Evolutionary conservation across 2,888 invertebrate species (phyloP).

Genomic region (Rhabditophanes sp.): DNA sequence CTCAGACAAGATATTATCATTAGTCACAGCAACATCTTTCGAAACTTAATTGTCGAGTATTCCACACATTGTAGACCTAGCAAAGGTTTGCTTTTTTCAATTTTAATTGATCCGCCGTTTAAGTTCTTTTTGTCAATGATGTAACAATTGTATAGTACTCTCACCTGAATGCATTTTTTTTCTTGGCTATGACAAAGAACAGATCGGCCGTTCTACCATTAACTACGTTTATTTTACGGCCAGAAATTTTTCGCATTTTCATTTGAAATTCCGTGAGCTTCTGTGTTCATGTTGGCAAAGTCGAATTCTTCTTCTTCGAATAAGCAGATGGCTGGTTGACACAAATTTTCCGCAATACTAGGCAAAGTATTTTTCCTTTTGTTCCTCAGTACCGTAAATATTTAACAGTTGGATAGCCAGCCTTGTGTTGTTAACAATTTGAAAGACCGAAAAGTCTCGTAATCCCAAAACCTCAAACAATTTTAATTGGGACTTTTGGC

Average conservation of each 20-base stretch:
- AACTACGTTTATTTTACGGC: constrained; percentile 24
- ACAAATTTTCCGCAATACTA: constrained; percentile 13
- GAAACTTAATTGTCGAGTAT: constrained; percentile 17
- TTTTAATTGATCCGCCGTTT: too few species aligned
- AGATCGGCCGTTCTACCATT: constrained; percentile 31
- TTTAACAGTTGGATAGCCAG: constrained; percentile 18
- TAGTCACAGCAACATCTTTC: constrained; percentile 13
- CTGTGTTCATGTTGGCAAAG: constrained; percentile 2
- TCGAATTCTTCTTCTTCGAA: constrained; percentile 8
- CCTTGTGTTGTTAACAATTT: constrained; percentile 13
- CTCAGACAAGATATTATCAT: constrained; percentile 10
- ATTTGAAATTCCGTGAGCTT: constrained; percentile 6
- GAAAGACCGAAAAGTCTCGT: constrained; percentile 21
- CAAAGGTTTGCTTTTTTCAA: constrained; percentile 11
- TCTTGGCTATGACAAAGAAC: constrained; percentile 28
- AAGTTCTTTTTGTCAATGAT: constrained; percentile 24
- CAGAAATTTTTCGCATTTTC: constrained; percentile 8
- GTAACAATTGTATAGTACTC: constrained; percentile 6
- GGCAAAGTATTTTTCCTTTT: constrained; percentile 18
- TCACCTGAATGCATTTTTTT: background rate
- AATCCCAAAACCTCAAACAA: constrained; percentile 24
- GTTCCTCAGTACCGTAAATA: constrained; percentile 15
- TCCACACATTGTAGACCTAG: constrained; percentile 12
- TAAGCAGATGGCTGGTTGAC: constrained; percentile 19
- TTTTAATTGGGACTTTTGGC: constrained; percentile 28